phyloP scores from a whole-genome alignment of 2,113 vertebrate genomes.

The Galbula dea region DNA sequence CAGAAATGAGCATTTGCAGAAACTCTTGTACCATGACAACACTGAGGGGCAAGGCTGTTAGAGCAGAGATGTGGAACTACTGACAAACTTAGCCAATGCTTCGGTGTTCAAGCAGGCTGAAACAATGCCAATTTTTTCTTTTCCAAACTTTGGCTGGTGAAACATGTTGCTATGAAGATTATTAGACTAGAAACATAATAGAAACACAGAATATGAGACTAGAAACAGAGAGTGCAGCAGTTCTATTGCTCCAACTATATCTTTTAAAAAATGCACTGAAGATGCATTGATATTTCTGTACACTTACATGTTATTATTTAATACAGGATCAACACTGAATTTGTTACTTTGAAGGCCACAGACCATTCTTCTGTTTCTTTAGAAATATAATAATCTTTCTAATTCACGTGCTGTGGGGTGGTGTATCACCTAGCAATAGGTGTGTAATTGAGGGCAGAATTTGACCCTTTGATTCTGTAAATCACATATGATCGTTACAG shows the following conservation, averaged over 20 bases:
- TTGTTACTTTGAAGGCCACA: background rate
- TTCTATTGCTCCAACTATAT: background rate
- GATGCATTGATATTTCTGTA: background rate
- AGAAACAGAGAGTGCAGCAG: background rate
- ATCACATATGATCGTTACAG: slow-evolving; percentile 54
- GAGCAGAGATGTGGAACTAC: background rate
- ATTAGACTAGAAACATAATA: background rate
- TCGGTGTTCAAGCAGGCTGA: background rate
- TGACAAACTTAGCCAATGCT: background rate
- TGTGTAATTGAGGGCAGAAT: slow-evolving; percentile 58
- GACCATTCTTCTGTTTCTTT: slow-evolving; percentile 22
- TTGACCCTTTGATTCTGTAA: slow-evolving; percentile 66
- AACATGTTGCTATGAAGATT: background rate
- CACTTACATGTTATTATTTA: slow-evolving; percentile 27
- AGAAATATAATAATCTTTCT: slow-evolving; percentile 49
- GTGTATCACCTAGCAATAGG: slow-evolving; percentile 43
- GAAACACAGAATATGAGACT: background rate
- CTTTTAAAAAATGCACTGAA: background rate
- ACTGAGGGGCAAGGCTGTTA: background rate
- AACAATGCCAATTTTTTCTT: background rate
- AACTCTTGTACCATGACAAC: background rate
- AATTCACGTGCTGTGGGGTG: slow-evolving; percentile 39
- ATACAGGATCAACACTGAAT: background rate
- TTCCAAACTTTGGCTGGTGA: background rate
- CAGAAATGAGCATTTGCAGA: background rate